A percentile compares a stretch with the other conserved stretches of the same genome.
Conservation (phyloP, 2,113 vertebrate genomes). For the Myrmecobius fasciatus region DNA sequence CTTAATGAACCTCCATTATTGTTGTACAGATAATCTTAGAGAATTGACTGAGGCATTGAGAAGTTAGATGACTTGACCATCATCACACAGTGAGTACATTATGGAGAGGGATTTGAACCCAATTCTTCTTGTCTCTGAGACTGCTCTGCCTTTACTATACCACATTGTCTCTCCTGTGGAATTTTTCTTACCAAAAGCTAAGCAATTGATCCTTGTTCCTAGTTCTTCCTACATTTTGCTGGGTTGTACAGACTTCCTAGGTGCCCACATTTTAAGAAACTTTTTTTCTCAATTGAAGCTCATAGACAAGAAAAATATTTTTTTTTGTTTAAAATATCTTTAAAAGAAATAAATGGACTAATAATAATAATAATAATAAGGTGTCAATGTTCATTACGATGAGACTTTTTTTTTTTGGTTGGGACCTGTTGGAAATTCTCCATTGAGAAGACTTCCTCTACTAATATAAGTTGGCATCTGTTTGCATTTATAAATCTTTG, state of each 20-base stretch:
- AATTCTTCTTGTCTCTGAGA: background rate
- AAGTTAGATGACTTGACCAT: background rate
- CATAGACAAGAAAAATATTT: background rate
- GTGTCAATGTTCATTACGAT: background rate
- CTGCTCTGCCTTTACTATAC: constrained; percentile 1
- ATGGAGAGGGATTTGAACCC: background rate
- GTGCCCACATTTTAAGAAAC: background rate
- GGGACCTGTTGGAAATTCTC: background rate
- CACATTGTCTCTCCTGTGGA: background rate
- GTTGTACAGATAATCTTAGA: background rate
- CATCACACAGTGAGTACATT: background rate
- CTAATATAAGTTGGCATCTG: background rate
- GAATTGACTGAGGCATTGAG: background rate
- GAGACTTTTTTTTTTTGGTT: background rate
- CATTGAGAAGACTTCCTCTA: background rate
- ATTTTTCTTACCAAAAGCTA: background rate
- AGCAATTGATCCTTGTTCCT: background rate
- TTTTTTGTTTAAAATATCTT: background rate
- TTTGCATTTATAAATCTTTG: background rate
- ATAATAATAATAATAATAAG: background rate
- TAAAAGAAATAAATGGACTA: background rate
- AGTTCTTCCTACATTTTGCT: background rate
- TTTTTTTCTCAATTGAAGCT: background rate
- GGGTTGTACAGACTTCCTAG: background rate
- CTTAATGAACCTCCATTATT: background rate